Conservation (phyloP, 2,797 vertebrate species). For the Poeciliopsis infans region DNA sequence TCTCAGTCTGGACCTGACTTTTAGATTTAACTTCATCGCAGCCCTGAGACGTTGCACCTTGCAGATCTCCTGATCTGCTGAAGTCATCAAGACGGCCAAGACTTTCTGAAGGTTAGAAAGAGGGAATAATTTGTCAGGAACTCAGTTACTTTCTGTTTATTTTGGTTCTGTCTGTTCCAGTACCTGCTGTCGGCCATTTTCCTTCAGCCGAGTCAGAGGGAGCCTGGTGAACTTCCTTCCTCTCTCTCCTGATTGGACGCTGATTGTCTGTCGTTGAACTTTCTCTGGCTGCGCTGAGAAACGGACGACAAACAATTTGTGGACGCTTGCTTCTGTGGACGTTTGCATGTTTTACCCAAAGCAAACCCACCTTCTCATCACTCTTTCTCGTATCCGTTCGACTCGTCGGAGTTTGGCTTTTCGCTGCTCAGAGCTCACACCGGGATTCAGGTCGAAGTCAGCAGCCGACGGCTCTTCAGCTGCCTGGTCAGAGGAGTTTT, state of each 20-base stretch:
- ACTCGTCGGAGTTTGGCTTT: constrained; percentile 79
- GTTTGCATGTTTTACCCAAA: background rate
- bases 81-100: constrained; percentile 34
- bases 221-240: constrained; percentile 46
- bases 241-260: constrained; percentile 47
- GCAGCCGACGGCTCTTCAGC: constrained; percentile 38
- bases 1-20: constrained; percentile 40
- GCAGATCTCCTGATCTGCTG: constrained; percentile 40
- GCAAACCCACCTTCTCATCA: constrained; percentile 72
- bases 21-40: constrained; percentile 40
- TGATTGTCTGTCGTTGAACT: constrained; percentile 56
- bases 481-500: constrained; percentile 47
- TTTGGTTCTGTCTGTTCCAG: background rate
- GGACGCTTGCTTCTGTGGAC: background rate
- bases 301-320: constrained; percentile 40
- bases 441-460: constrained; percentile 57
- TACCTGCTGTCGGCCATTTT: constrained; percentile 61
- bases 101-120: constrained; percentile 42
- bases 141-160: background rate
- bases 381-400: constrained; percentile 79
- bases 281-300: constrained; percentile 79
- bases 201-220: constrained; percentile 48
- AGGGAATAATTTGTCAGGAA: background rate
- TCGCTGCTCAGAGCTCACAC: constrained; percentile 72
- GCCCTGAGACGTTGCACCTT: constrained; percentile 46